phyloP scores from a whole-genome alignment of 2,113 vertebrate genomes.

The Isichthys henryi region DNA sequence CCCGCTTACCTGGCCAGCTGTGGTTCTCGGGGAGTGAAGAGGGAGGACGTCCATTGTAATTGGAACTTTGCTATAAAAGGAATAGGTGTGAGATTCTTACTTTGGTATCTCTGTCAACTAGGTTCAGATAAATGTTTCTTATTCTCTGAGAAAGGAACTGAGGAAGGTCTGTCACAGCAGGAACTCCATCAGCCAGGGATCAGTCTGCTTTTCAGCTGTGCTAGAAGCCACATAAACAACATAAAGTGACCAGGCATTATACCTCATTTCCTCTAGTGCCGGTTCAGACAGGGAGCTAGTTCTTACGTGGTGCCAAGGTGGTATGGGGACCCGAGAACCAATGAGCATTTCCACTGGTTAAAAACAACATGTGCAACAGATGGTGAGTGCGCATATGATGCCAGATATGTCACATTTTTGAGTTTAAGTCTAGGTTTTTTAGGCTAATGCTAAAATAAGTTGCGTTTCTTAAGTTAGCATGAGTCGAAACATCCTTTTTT shows the following conservation, averaged over 20 bases:
- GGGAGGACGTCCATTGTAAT: neutral
- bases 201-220: neutral
- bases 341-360: too few relatives aligned
- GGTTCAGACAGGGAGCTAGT: too few relatives aligned
- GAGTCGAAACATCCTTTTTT: neutral
- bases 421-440: too few relatives aligned
- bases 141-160: neutral
- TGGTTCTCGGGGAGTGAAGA: neutral
- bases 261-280: neutral
- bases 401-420: too few relatives aligned
- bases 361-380: too few relatives aligned
- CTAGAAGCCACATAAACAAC: neutral
- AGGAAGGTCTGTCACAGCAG: neutral
- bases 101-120: neutral
- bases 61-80: neutral
- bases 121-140: neutral
- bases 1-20: neutral
- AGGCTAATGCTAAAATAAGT: too few relatives aligned
- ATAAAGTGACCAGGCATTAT: neutral
- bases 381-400: too few relatives aligned
- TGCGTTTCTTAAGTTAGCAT: neutral
- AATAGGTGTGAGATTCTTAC: neutral
- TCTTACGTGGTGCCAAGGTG: too few relatives aligned
- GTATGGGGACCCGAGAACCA: too few relatives aligned
- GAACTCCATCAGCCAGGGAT: neutral